Percentiles rank a stretch among this genome's conserved stretches.
Conservation (phyloP, 2,888 invertebrate genomes). For the Tenthredo notha region DNA sequence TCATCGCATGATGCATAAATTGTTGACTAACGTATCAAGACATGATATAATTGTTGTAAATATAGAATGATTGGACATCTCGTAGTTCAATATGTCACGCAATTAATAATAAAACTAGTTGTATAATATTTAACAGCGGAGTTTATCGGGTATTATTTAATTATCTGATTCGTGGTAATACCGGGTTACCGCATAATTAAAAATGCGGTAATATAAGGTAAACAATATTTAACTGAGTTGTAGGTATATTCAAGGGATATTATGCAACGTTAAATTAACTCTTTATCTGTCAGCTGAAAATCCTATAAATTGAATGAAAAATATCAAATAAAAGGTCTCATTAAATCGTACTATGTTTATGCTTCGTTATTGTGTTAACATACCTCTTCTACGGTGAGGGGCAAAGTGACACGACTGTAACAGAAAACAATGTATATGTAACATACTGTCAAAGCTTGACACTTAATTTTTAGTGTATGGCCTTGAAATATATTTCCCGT, state of each 20-base stretch:
- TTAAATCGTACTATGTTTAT: conserved; percentile 52
- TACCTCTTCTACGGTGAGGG: conserved; percentile 98
- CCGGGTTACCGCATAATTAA: not conserved
- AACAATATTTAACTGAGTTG: conserved; percentile 67
- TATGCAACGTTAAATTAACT: conserved; percentile 56
- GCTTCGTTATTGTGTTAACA: conserved; percentile 74
- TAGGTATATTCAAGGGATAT: conserved; percentile 41
- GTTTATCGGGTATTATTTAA: not conserved
- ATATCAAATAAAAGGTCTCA: conserved; percentile 48
- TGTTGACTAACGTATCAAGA: not conserved
- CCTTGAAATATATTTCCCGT: conserved; percentile 60
- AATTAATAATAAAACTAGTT: not conserved
- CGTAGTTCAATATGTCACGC: not conserved
- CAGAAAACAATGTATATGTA: conserved; percentile 75
- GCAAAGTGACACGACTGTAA: conserved; percentile 96
- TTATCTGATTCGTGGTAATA: not conserved
- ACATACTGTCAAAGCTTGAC: conserved; percentile 53
- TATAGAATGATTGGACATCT: conserved; percentile 16
- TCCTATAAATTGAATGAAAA: not conserved
- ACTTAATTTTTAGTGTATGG: conserved; percentile 51
- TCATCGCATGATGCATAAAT: not conserved
- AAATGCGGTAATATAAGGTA: conserved; percentile 46
- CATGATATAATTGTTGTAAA: conserved; percentile 33
- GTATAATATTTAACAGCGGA: not conserved
- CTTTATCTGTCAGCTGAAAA: not conserved